Conservation (phyloP, 2,113 vertebrate genomes). For the Melanostigma gelatinosum region DNA sequence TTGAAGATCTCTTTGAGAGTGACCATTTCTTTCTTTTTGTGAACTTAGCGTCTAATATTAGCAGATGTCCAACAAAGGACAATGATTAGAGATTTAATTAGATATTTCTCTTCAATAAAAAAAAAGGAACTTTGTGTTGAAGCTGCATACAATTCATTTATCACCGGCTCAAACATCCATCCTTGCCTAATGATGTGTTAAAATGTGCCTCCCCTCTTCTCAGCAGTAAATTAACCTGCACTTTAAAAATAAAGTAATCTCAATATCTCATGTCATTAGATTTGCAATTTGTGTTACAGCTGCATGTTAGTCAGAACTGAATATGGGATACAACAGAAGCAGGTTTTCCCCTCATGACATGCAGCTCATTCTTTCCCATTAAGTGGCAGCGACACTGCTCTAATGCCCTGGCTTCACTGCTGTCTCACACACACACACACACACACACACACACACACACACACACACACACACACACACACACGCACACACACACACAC, state of each 20-base stretch:
- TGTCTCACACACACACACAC: constrained; percentile 34
- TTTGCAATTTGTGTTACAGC: constrained; percentile 1
- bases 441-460: constrained; percentile 36
- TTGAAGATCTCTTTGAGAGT: too few species aligned
- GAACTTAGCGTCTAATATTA: neutral
- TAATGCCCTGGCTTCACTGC: constrained; percentile 62
- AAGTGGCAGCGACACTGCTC: constrained; percentile 46
- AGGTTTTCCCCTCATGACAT: constrained; percentile 12
- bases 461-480: constrained; percentile 32
- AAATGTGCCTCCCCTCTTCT: constrained; percentile 14
- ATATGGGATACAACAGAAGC: constrained; percentile 20
- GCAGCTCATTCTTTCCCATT: constrained; percentile 64
- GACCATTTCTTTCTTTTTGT: too few species aligned
- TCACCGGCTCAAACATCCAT: constrained; percentile 3
- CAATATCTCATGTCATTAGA: constrained; percentile 14
- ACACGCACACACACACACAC: constrained; percentile 37
- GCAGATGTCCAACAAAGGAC: neutral
- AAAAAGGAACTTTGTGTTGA: neutral
- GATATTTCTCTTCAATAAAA: neutral
- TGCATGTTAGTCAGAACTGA: constrained; percentile 25
- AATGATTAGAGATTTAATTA: neutral
- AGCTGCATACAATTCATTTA: neutral
- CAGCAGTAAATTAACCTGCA: constrained; percentile 4
- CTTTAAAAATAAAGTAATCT: constrained; percentile 13
- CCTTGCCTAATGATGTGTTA: neutral